A percentile compares a stretch with the other conserved stretches of the same genome.
Conservation (phyloP, 1,140 invertebrate genomes). For the Drosophila kanapiae region DNA sequence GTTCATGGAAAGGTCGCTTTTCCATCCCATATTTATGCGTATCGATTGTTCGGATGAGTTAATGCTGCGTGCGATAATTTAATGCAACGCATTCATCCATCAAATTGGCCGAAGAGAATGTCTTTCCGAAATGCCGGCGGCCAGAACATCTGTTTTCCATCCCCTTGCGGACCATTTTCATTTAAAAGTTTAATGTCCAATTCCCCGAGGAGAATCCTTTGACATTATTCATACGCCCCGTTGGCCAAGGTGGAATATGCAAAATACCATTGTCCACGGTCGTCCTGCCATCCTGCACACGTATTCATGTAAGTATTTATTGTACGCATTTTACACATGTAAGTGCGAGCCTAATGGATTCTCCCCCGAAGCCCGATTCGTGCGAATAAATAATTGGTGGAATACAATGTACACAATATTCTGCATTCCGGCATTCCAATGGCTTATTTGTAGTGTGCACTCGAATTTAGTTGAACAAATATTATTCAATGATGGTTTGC, state of each 20-base stretch:
- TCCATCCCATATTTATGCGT: constrained; percentile 6
- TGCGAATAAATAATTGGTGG: constrained; percentile 14
- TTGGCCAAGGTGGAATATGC: constrained; percentile 12
- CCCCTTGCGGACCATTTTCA: constrained; percentile 14
- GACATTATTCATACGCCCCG: constrained; percentile 28
- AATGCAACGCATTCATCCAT: constrained; percentile 22
- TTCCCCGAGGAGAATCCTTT: constrained; percentile 9
- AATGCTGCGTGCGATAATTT: constrained; percentile 13
- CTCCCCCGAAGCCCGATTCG: background rate
- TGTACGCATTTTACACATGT: constrained; percentile 12
- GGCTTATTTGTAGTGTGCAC: background rate
- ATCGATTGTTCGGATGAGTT: constrained; percentile 21
- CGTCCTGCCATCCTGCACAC: background rate
- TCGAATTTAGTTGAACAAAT: constrained; percentile 13
- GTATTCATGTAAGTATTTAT: constrained; percentile 9
- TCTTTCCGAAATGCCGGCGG: constrained; percentile 6
- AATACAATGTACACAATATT: constrained; percentile 13
- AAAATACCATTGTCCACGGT: constrained; percentile 13
- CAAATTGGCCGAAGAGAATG: constrained; percentile 10
- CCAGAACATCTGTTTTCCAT: constrained; percentile 27
- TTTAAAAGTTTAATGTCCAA: constrained; percentile 25
- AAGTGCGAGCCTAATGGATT: constrained; percentile 11
- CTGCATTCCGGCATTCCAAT: background rate
- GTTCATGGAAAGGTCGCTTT: background rate
- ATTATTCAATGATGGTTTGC: background rate